Base-by-base conservation (phyloP, 2,113 vertebrate genomes). In the Poeciliopsis turrubarensis region DNA sequence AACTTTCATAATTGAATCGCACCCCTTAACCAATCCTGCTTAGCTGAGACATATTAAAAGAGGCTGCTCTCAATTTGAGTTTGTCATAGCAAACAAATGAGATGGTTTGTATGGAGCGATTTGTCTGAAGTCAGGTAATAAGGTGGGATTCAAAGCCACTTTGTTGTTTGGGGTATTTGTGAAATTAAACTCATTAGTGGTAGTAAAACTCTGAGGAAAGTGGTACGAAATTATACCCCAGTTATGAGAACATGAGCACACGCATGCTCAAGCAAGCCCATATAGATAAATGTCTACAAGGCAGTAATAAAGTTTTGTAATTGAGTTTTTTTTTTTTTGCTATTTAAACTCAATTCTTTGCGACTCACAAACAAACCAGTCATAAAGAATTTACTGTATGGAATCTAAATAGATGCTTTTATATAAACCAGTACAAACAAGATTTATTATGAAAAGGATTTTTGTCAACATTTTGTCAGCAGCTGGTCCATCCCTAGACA, bases 1-100 rank as follows among this genome's bases (percentile, higher is more conserved):
- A 93, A 92, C 82, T 84, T 89, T 91, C 87, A 90, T 89, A 89
- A 93, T 90, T 89, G 92, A 91, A 91, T 89, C 78, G 89, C 75
- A 67, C 65, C 77, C 71, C 70, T 79, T 65, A 86, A 77, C 87
- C 87, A 86, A 86, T 91, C 86, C 86, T 80, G 70, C 78, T 54
- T 75, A 82, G 83, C 83, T 86, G 39, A 70, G 69, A 41, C 26
- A 62, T 82, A 90, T 89, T 89, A 82, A 88, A 83, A 78, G 54
- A 84, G 67, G 63, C 73, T 71, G 66, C 64, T 89, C 80, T 79
- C 85, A 81, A 85, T 90, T 84, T 81, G 82, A 89, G 83, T 89
- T 85, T 89, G 85, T 89, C 87, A 92, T 90, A 87, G 88, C 65
- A 89, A 91, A 92, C 78, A 87, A 89, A 92, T 88, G 78, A 90